Conservation (phyloP, 2,113 vertebrate genomes). For the Mus pahari region DNA sequence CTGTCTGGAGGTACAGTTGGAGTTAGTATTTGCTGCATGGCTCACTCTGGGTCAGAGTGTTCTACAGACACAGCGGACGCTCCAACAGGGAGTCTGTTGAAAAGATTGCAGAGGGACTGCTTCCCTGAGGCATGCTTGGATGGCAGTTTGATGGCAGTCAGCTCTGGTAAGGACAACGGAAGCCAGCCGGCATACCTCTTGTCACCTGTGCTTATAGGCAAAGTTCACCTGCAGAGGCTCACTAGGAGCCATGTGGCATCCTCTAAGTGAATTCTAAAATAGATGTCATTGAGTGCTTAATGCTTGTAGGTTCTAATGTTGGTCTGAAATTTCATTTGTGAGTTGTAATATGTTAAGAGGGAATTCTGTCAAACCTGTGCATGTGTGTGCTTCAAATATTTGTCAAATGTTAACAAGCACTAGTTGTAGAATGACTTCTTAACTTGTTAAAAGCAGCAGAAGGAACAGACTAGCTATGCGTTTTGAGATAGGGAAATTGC, state of each 20-base stretch:
- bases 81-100: conserved; percentile 47
- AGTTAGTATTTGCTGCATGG: conserved; percentile 86
- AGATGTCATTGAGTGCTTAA: conserved; percentile 63
- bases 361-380: neutral
- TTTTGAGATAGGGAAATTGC: conserved; percentile 50
- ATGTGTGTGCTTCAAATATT: conserved; percentile 48
- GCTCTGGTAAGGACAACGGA: conserved; percentile 63
- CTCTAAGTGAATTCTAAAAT: conserved; percentile 29
- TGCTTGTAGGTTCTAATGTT: conserved; percentile 56
- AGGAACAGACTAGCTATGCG: conserved; percentile 15
- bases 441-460: conserved; percentile 35
- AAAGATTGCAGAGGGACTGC: conserved; percentile 41
- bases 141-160: conserved; percentile 66
- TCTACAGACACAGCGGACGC: conserved; percentile 62
- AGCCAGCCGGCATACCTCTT: neutral
- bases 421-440: conserved; percentile 44
- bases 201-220: neutral
- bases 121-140: conserved; percentile 53
- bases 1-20: conserved; percentile 83
- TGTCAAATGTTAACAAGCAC: conserved; percentile 49
- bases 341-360: conserved; percentile 54
- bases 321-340: conserved; percentile 48
- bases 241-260: neutral
- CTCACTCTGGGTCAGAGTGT: conserved; percentile 64
- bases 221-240: neutral